These are phyloP conservation scores for Caenorhabditis japonica DNA, from an alignment of 2,888 invertebrate genomes.

Conservation along the genomic window DNA sequence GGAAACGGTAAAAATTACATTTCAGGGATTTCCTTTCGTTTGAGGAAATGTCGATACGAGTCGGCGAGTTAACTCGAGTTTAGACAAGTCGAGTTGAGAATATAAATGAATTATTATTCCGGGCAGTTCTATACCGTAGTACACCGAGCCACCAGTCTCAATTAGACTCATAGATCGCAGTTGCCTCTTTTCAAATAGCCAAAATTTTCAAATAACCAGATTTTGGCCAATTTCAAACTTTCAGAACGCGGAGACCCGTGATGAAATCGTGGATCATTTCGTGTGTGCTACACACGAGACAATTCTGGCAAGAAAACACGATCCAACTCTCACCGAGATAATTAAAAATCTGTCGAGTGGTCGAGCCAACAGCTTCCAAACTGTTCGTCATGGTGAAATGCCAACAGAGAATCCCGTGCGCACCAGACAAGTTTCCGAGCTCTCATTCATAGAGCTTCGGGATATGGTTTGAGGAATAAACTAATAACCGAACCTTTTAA, in stretches of 20 bases:
- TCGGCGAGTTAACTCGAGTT: conserved; percentile 63
- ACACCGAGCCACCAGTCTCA: no score
- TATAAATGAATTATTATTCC: no score
- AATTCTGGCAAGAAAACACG: conserved; percentile 34
- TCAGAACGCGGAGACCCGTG: neutral
- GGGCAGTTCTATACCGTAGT: no score
- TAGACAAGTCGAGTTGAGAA: conserved; percentile 44
- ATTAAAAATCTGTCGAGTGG: conserved; percentile 33
- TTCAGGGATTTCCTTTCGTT: conserved; percentile 58
- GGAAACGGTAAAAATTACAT: no score
- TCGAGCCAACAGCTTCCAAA: conserved; percentile 14
- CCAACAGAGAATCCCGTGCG: conserved; percentile 6
- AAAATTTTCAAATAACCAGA: no score
- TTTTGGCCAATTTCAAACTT: neutral
- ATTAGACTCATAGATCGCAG: no score
- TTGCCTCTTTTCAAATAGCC: no score
- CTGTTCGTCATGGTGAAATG: conserved; percentile 13
- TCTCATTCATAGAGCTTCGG: conserved; percentile 49
- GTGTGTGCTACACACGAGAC: conserved; percentile 43
- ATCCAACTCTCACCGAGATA: conserved; percentile 38
- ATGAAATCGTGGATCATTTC: conserved; percentile 40
- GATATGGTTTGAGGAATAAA: conserved; percentile 53
- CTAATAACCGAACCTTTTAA: no score
- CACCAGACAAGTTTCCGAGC: conserved; percentile 25
- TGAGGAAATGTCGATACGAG: conserved; percentile 48